These are phyloP conservation scores for Trichogramma pretiosum DNA, from an alignment of 1,140 invertebrate genomes.

Conservation along the genomic window DNA sequence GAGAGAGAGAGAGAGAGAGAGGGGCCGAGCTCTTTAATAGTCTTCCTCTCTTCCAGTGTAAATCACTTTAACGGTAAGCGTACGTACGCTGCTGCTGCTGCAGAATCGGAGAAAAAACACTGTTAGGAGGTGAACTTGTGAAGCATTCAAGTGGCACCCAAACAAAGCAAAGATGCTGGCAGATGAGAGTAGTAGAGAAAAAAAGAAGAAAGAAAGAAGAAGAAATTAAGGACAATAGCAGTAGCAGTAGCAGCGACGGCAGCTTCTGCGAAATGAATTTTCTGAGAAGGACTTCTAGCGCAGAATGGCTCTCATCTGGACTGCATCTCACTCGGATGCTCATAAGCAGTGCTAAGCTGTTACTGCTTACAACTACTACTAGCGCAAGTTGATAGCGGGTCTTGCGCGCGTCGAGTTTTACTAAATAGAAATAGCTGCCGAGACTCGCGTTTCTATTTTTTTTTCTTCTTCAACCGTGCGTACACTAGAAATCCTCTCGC, in stretches of 20 bases:
- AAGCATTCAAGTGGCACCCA: too few relatives aligned
- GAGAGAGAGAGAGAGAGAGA: too few relatives aligned
- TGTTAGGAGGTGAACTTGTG: conserved; percentile 6
- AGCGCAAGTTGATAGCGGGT: too few relatives aligned
- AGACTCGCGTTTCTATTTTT: too few relatives aligned
- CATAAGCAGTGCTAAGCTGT: neutral
- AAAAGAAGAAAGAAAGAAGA: neutral
- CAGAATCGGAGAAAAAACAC: conserved; percentile 8
- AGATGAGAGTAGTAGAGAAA: too few relatives aligned
- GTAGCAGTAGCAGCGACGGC: too few relatives aligned
- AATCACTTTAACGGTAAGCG: conserved; percentile 13
- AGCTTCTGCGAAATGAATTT: neutral
- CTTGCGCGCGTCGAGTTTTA: too few relatives aligned
- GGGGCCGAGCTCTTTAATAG: conserved; percentile 10
- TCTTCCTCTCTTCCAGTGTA: conserved; percentile 7
- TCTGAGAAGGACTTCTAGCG: neutral
- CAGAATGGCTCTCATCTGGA: conserved; percentile 3
- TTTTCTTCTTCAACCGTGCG: too few relatives aligned
- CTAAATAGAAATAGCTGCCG: too few relatives aligned
- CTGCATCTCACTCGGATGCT: conserved; percentile 1
- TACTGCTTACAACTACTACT: too few relatives aligned
- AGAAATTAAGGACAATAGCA: neutral
- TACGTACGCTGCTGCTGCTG: too few relatives aligned
- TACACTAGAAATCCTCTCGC: too few relatives aligned
- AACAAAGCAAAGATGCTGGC: neutral